Evolutionary conservation across 1,140 invertebrate species (phyloP).

Genomic region (Tetraneura akinire): DNA sequence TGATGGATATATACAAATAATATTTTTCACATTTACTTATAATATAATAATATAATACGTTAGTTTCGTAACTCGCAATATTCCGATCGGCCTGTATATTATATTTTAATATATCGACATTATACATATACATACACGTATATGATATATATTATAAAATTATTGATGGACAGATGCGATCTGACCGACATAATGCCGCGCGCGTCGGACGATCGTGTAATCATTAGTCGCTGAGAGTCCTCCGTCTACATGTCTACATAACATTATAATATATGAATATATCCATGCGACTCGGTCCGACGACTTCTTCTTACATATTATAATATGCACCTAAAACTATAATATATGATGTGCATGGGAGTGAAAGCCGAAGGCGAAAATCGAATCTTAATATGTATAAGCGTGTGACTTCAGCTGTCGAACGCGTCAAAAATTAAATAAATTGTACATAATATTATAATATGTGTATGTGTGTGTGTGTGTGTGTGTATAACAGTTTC

Average conservation of each 20-base stretch:
- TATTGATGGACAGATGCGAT: constrained; percentile 50
- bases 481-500: neutral
- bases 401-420: constrained; percentile 8
- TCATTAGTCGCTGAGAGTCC: constrained; percentile 33
- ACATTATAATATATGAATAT: neutral
- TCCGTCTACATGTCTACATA: neutral
- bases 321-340: constrained; percentile 1
- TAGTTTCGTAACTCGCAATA: too few relatives aligned
- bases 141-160: constrained; percentile 12
- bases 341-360: neutral
- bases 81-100: too few relatives aligned
- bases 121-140: too few relatives aligned
- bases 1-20: too few relatives aligned
- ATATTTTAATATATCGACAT: too few relatives aligned
- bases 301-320: neutral
- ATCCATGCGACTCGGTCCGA: neutral
- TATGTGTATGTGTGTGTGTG: too few relatives aligned
- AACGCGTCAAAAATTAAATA: constrained; percentile 18
- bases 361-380: constrained; percentile 8
- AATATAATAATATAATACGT: too few relatives aligned
- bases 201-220: constrained; percentile 11
- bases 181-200: constrained; percentile 23
- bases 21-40: too few relatives aligned
- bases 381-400: neutral
- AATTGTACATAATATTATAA: neutral